phyloP scores from a whole-genome alignment of 2,888 invertebrate species.

The Trypoxylon attenuatum region DNA sequence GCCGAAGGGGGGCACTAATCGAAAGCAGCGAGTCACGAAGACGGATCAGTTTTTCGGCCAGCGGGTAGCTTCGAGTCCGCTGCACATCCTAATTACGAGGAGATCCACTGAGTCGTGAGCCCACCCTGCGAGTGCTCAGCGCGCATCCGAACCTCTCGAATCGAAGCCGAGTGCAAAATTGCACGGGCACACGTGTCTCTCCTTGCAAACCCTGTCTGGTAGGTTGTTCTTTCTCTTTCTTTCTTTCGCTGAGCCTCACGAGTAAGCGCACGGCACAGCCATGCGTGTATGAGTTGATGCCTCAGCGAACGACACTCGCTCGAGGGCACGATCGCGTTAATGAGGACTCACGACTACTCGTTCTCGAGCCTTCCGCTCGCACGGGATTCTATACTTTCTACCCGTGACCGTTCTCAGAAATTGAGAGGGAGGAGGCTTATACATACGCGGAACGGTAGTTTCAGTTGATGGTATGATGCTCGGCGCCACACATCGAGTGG shows the following conservation, averaged over 20 bases:
- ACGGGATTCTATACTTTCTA: not conserved
- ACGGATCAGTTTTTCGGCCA: no score
- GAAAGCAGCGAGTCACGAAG: no score
- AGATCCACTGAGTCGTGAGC: no score
- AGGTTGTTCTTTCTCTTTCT: no score
- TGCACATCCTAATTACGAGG: not conserved
- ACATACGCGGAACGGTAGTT: not conserved
- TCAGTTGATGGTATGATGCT: no score
- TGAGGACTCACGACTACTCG: constrained; percentile 18
- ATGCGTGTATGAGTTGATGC: not conserved
- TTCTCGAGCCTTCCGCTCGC: constrained; percentile 1
- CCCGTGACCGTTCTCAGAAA: not conserved
- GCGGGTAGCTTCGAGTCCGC: no score
- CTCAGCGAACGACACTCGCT: constrained; percentile 8
- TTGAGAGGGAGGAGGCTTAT: not conserved
- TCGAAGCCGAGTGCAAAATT: not conserved
- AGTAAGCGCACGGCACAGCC: no score
- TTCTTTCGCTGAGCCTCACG: no score
- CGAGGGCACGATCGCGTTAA: constrained; percentile 35
- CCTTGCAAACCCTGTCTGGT: not conserved
- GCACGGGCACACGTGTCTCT: not conserved
- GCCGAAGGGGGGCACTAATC: no score
- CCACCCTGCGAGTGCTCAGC: not conserved
- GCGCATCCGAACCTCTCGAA: not conserved
- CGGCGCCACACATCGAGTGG: no score